A percentile compares a stretch with the other conserved stretches of the same genome.
Evolutionary conservation across 2,797 vertebrate species (phyloP).

Genomic region (Enteromius argenteus): DNA sequence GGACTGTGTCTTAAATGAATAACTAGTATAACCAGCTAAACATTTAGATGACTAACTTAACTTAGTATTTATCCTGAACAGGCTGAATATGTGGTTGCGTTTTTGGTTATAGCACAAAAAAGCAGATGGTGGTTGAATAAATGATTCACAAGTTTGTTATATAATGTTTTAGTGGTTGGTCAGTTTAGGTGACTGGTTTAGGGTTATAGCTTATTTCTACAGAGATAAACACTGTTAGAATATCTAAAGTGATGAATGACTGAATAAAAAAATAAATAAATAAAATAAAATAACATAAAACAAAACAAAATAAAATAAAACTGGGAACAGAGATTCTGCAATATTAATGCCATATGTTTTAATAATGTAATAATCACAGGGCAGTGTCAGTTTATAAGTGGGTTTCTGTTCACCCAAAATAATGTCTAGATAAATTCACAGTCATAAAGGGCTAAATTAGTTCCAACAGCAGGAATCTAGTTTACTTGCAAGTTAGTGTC

Average conservation of each 20-base stretch:
- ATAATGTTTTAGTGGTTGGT: neutral
- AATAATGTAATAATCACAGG: neutral
- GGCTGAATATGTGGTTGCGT: neutral
- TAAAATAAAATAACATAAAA: neutral
- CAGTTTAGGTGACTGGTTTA: neutral
- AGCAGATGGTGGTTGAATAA: neutral
- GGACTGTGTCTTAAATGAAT: neutral
- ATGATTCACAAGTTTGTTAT: neutral
- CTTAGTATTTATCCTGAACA: no score
- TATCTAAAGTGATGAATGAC: neutral
- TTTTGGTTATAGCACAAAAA: neutral
- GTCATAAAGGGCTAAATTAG: neutral
- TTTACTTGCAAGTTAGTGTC: no score
- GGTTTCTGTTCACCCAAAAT: neutral
- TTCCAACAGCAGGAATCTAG: no score
- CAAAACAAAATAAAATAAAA: neutral
- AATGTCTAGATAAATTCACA: no score
- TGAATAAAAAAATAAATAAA: neutral
- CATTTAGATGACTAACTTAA: neutral
- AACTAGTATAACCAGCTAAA: neutral
- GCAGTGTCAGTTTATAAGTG: neutral
- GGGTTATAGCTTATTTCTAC: neutral
- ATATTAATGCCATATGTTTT: neutral
- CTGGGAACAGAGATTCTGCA: neutral
- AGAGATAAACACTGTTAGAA: neutral